Conservation (phyloP, 2,113 vertebrate species). For the Gambusia affinis region DNA sequence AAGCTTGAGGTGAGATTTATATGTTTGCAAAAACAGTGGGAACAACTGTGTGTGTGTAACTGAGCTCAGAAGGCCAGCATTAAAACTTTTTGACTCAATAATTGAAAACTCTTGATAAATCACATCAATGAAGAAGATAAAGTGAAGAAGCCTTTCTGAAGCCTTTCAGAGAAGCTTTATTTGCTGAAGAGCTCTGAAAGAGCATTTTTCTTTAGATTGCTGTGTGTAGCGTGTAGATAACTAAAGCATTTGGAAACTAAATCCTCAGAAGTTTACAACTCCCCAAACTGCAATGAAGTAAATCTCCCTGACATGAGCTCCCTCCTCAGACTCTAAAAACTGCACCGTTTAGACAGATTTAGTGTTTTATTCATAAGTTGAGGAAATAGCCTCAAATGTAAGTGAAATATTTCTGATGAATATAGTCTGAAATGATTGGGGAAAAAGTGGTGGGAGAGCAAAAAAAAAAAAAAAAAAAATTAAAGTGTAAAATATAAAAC, state of each 20-base stretch:
- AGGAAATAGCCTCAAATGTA: background rate
- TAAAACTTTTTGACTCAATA: background rate
- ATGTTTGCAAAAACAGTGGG: no score
- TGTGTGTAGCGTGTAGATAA: background rate
- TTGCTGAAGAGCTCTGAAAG: no score
- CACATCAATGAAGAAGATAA: no score
- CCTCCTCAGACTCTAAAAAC: background rate
- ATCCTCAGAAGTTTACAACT: background rate
- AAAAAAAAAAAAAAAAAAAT: no score
- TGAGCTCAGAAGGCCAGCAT: background rate
- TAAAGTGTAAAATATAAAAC: no score
- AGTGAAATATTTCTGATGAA: background rate
- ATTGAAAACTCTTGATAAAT: no score
- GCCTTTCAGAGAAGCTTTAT: no score
- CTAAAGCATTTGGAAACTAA: background rate
- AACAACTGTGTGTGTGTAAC: background rate
- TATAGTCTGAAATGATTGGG: background rate
- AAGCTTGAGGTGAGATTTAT: no score
- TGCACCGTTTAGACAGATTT: background rate
- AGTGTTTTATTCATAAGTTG: slow-evolving; percentile 5
- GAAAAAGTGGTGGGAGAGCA: background rate
- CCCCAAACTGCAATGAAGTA: background rate
- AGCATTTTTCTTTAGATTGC: no score
- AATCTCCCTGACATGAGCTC: background rate
- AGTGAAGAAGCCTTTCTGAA: no score